phyloP scores from a whole-genome alignment of 2,113 vertebrate genomes.

The Naja naja region DNA sequence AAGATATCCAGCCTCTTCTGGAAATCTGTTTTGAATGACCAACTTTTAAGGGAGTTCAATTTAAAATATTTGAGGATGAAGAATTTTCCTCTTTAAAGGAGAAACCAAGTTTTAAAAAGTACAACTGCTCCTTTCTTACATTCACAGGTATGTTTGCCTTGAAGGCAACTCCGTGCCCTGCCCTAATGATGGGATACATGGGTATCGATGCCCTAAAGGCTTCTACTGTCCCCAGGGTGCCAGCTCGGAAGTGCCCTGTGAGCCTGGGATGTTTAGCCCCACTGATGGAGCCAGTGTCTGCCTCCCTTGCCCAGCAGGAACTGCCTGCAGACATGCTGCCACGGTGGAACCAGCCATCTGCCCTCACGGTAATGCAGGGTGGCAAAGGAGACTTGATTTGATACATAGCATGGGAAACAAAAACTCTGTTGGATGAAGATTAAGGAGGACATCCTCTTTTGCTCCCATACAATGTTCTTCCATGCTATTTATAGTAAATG shows the following conservation, averaged over 20 bases:
- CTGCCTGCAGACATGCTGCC: conserved; percentile 68
- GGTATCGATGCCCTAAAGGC: conserved; percentile 82
- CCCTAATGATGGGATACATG: conserved; percentile 73
- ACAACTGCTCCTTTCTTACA: background rate
- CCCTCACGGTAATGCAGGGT: conserved; percentile 72
- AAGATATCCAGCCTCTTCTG: background rate
- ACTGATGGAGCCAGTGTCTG: conserved; percentile 73
- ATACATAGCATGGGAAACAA: fast-evolving
- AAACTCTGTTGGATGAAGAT: background rate
- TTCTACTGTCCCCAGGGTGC: conserved; percentile 81
- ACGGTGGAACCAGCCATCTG: conserved; percentile 75
- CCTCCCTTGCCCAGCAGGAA: conserved; percentile 78
- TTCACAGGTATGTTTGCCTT: conserved; percentile 81
- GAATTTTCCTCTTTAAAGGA: background rate
- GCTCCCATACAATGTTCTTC: background rate
- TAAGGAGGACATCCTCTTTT: background rate
- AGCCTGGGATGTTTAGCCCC: conserved; percentile 83
- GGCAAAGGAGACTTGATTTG: background rate
- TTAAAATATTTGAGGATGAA: background rate
- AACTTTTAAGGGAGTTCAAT: background rate
- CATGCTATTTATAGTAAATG: background rate
- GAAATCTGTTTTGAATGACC: background rate
- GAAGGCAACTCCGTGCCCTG: conserved; percentile 76
- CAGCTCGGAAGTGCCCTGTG: conserved; percentile 76
- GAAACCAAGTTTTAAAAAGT: background rate